Conservation (phyloP, 2,888 invertebrate genomes). For the Lamproptera curius region DNA sequence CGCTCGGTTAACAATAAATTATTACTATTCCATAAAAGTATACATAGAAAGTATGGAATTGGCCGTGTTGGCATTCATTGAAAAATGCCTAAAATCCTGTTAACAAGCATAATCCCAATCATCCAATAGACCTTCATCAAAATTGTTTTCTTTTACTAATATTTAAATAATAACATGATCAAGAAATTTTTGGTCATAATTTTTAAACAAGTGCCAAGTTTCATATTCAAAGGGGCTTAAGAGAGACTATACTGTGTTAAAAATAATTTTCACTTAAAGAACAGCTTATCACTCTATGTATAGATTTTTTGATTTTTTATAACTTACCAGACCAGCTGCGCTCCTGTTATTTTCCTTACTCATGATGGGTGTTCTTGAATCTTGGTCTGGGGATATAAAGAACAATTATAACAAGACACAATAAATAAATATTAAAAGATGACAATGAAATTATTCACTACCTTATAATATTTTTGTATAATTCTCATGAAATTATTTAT, state of each 20-base stretch:
- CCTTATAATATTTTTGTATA: too few species aligned
- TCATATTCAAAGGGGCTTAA: not conserved
- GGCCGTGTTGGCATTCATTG: too few species aligned
- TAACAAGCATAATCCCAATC: not conserved
- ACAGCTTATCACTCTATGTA: not conserved
- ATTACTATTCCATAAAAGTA: too few species aligned
- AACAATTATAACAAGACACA: too few species aligned
- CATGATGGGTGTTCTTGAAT: too few species aligned
- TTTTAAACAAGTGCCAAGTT: not conserved
- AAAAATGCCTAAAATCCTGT: too few species aligned
- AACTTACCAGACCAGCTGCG: slow-evolving; percentile 60
- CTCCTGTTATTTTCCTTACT: slow-evolving; percentile 45
- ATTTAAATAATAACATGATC: not conserved
- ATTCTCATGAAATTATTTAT: too few species aligned
- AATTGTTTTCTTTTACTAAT: not conserved
- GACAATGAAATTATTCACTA: too few species aligned
- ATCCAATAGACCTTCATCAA: not conserved
- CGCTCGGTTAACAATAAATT: too few species aligned
- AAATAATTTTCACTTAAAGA: not conserved
- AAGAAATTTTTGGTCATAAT: not conserved
- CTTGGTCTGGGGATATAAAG: slow-evolving; percentile 14
- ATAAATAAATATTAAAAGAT: too few species aligned
- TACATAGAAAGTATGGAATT: too few species aligned
- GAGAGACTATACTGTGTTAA: not conserved
- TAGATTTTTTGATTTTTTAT: too few species aligned